Conservation (phyloP, 1,140 invertebrate genomes). For the Rhizoglyphus robini region DNA sequence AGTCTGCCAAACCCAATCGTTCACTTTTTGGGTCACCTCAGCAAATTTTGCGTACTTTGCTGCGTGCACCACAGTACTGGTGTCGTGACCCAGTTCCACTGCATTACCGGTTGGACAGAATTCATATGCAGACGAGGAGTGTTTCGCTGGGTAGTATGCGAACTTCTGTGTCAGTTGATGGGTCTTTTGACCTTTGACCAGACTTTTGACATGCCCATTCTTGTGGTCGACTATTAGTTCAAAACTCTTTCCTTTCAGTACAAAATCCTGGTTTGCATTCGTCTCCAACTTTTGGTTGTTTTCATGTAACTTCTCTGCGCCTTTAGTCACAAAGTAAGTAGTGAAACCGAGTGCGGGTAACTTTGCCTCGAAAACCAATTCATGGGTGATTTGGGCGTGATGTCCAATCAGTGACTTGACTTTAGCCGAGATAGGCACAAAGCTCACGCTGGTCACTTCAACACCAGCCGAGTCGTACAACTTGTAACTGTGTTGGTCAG, state of each 20-base stretch:
- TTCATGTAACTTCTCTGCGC: not conserved
- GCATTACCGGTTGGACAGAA: slow-evolving; percentile 1
- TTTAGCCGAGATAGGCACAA: slow-evolving; percentile 28
- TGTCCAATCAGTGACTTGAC: slow-evolving; percentile 32
- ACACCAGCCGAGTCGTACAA: slow-evolving; percentile 41
- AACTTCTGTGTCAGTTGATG: slow-evolving; percentile 1
- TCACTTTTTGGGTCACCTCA: slow-evolving; percentile 63
- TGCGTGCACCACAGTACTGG: not conserved
- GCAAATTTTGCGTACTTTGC: slow-evolving; percentile 31
- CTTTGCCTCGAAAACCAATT: slow-evolving; percentile 34
- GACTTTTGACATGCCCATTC: slow-evolving; percentile 26
- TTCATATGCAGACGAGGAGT: not conserved
- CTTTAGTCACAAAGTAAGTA: slow-evolving; percentile 31
- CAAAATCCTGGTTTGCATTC: slow-evolving; percentile 7
- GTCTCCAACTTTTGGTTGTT: not conserved
- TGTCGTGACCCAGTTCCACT: not conserved
- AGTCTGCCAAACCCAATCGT: slow-evolving; percentile 64
- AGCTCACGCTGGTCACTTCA: slow-evolving; percentile 29
- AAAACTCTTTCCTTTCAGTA: slow-evolving; percentile 18
- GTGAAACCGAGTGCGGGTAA: slow-evolving; percentile 37
- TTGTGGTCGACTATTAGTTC: slow-evolving; percentile 15
- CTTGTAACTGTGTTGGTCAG: slow-evolving; percentile 39
- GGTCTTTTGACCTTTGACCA: slow-evolving; percentile 5
- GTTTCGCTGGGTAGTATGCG: not conserved
- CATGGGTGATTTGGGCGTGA: slow-evolving; percentile 30